Conservation (phyloP, 1,140 invertebrate species). For the Physella acuta region DNA sequence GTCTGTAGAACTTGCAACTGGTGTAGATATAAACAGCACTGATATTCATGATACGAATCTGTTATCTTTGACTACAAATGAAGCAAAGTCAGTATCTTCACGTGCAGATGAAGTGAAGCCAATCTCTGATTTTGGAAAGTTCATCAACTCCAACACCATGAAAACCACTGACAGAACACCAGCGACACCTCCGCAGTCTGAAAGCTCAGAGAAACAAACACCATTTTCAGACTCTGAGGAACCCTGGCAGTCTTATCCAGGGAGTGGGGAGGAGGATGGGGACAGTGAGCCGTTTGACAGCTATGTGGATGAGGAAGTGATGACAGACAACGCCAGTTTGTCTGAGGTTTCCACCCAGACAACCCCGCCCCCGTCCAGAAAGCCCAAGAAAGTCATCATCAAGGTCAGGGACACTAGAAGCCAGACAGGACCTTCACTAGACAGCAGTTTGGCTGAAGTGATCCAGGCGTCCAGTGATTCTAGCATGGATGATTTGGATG, state of each 20-base stretch:
- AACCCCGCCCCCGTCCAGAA: not conserved
- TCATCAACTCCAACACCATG: too few relatives aligned
- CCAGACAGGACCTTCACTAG: slow-evolving; percentile 39
- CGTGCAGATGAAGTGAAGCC: not conserved
- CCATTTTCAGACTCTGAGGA: too few relatives aligned
- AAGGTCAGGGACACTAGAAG: slow-evolving; percentile 30
- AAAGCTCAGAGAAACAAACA: too few relatives aligned
- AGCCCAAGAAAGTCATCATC: slow-evolving; percentile 10
- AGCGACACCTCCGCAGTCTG: too few relatives aligned
- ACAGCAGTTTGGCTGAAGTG: slow-evolving; percentile 29
- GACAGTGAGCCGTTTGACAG: slow-evolving; percentile 14
- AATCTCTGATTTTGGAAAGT: too few relatives aligned
- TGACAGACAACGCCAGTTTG: slow-evolving; percentile 8
- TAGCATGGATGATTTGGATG: slow-evolving; percentile 4
- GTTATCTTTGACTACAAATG: not conserved
- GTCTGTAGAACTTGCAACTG: not conserved
- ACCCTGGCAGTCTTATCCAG: too few relatives aligned
- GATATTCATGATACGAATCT: too few relatives aligned
- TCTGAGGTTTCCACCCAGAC: slow-evolving; percentile 13
- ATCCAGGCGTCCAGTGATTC: slow-evolving; percentile 35
- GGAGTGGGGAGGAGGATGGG: not conserved
- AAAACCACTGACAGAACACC: too few relatives aligned
- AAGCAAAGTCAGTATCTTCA: not conserved
- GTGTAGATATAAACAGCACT: too few relatives aligned
- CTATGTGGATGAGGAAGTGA: not conserved